These are phyloP conservation scores for Ylistrum balloti DNA, from an alignment of 1,140 invertebrate species.

Conservation along the genomic window DNA sequence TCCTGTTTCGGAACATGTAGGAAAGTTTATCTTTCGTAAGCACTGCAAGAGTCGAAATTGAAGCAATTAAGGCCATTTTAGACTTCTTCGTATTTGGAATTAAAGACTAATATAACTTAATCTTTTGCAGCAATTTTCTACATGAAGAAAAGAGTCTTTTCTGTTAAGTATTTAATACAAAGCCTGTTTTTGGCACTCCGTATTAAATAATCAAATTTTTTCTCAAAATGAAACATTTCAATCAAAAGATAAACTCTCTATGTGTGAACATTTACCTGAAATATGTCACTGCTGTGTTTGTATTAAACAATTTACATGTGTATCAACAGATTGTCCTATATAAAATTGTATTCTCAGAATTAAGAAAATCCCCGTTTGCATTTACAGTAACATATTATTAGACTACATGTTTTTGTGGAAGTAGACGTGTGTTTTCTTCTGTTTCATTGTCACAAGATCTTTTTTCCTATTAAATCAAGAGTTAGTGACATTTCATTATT, in stretches of 20 bases:
- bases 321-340: background rate
- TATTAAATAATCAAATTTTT: background rate
- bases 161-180: too few relatives aligned
- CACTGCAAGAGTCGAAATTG: too few relatives aligned
- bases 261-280: background rate
- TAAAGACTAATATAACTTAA: too few relatives aligned
- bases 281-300: background rate
- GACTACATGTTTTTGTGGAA: background rate
- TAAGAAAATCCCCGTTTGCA: slow-evolving; percentile 17
- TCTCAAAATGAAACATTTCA: background rate
- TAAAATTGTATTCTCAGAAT: background rate
- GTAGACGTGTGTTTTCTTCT: background rate
- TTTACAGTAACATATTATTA: background rate
- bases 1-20: background rate
- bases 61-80: too few relatives aligned
- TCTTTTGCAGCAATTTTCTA: background rate
- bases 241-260: background rate
- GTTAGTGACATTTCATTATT: background rate
- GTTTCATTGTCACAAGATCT: background rate
- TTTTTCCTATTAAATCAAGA: background rate
- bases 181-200: background rate
- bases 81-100: too few relatives aligned
- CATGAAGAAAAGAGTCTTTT: too few relatives aligned
- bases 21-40: too few relatives aligned
- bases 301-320: background rate